Evolutionary conservation across 2,113 vertebrate genomes (phyloP), one percentile per base, ranked within the genome.

Genomic region (Menidia beryllina): DNA sequence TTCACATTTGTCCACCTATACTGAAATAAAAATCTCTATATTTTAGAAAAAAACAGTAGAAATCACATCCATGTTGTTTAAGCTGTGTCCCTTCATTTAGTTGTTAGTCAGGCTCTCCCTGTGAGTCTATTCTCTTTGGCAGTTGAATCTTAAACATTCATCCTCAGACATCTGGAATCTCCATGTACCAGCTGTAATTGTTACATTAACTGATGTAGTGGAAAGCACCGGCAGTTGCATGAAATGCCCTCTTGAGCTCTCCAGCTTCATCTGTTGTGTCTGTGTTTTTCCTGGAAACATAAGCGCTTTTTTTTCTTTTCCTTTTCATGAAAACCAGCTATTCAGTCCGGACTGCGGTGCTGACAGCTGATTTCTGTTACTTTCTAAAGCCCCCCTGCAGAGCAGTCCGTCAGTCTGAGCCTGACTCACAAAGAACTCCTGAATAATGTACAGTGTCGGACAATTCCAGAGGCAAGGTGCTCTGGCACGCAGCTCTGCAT

Each of bases 361-460:
- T 69, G 84, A 85, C 83, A 83, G 67, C 63, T 67, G 82, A 69
- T 30, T 47, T 54, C 76, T 61, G n/a, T 69, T 79, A 60, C 43
- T 66, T 81, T 78, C 75, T 69, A 72, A 74, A 75, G 41, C 72
- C 82, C 84, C n/a, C 76, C 84, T 77, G 79, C 72, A 72, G 81
- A 83, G 72, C 61, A 50, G 26, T 83, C 75, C 68, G 80, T 84
- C 79, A 79, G 79, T 57, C 65, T 77, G 52, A 58, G 84, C 72
- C 66, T 1, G 26, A 50, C 61, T 81, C 19, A 68, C 24, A 45
- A 72, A 38, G 73, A 12, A 1, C 66, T 59, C 12, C 74, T 83
- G 81, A 90, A 91, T 87, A 90, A 89, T 81, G 77, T 36, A 83
- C 81, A 51, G 66, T 54, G 83, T 78, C 62, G 14, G 68, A 68